Base-by-base conservation (phyloP, 2,888 invertebrate species). In the Cinara cedri region DNA sequence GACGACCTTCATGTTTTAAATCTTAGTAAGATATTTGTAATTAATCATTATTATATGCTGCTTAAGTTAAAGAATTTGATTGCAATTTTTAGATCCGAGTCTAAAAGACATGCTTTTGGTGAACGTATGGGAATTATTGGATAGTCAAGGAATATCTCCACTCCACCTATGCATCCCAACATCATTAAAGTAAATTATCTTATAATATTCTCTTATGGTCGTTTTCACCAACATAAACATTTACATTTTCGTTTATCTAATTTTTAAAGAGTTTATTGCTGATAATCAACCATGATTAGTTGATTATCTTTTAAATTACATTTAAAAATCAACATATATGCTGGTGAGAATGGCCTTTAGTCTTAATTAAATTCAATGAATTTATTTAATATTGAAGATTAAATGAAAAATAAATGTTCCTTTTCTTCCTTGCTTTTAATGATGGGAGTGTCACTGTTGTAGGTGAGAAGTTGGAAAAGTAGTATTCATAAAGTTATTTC, bases 1-100 rank as follows among this genome's bases (percentile, higher is more conserved):
- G 91, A 92, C 85, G 96, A 96, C 85, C 89, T 94, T 82, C 91
- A 93, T 85, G 89, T 96, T 16, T 86, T 96, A 81, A 95, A 96
- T 86, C 92, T 94, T 83, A 85, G 88, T 88, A 84, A 85, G 24
- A 49, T 26, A 70, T 57, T 11, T 11, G 6, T 51, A 24, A 42
- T n/a, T 62, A n/a, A n/a, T n/a, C 54, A 16, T 16, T 6, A 16
- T 44, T 42, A 21, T 51, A 1, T 49, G 19, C 16, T 6, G 6
- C 34, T 0, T 14, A 14, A 42, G 42, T 34, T 54, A 1, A 3
- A 21, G 9, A 0, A 54, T 42, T 70, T 42, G 3, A 16, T 78
- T 78, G 3, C 42, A 21, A 46, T 26, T 68, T 13, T 26, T 42
- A 78, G 78, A 85, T 83, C 63, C 81, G 13, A 74, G 21, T 44